These are phyloP conservation scores for Falco biarmicus DNA, from an alignment of 2,797 vertebrate genomes.

Conservation along the genomic window DNA sequence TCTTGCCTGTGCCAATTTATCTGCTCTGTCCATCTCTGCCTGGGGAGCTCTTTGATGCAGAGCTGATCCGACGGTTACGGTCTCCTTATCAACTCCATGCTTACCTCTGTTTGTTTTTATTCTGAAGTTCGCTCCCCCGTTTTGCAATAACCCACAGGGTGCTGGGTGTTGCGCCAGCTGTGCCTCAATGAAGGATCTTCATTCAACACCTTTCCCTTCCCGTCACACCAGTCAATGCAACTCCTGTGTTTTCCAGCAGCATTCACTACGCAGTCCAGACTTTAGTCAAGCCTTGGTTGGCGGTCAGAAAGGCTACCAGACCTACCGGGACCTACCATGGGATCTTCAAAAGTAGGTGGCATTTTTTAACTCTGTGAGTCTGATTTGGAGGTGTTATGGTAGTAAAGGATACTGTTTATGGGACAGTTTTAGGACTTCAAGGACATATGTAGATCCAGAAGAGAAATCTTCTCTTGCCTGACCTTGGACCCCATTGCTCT, in stretches of 20 bases:
- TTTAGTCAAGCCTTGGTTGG: slow-evolving; percentile 56
- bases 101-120: slow-evolving; percentile 64
- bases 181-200: slow-evolving; percentile 71
- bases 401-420: background rate
- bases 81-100: slow-evolving; percentile 66
- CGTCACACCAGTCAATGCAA: slow-evolving; percentile 32
- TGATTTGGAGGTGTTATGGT: background rate
- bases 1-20: slow-evolving; percentile 33
- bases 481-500: background rate
- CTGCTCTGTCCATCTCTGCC: slow-evolving; percentile 59
- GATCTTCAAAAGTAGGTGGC: slow-evolving; percentile 69
- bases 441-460: background rate
- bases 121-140: slow-evolving; percentile 50
- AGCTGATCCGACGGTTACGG: slow-evolving; percentile 50
- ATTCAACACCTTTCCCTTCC: slow-evolving; percentile 59
- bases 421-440: background rate
- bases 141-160: slow-evolving; percentile 66
- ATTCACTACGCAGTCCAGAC: slow-evolving; percentile 15
- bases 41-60: slow-evolving; percentile 34
- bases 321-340: slow-evolving; percentile 62
- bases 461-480: background rate
- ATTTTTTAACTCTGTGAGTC: background rate
- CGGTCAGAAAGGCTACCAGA: slow-evolving; percentile 55
- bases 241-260: slow-evolving; percentile 58
- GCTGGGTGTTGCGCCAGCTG: slow-evolving; percentile 51